phyloP scores from a whole-genome alignment of 1,140 invertebrate genomes.

The Drosophila subpulchrella region DNA sequence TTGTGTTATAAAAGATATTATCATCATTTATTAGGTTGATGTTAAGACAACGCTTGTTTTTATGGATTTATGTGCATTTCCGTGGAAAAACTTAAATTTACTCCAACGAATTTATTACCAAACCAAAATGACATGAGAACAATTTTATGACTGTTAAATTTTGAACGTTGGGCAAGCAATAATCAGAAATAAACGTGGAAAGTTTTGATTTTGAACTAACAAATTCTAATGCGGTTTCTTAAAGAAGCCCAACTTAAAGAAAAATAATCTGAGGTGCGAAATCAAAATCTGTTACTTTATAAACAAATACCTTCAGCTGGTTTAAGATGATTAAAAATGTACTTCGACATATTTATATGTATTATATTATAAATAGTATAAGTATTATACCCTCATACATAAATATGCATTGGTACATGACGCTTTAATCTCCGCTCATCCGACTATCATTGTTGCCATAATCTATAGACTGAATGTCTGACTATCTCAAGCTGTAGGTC shows the following conservation, averaged over 20 bases:
- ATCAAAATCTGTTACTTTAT: background rate
- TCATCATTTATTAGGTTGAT: slow-evolving; percentile 10
- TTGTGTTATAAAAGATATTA: slow-evolving; percentile 19
- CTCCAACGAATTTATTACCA: background rate
- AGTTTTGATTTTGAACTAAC: background rate
- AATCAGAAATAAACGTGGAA: background rate
- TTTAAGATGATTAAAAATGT: background rate
- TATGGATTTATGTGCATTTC: slow-evolving; percentile 6
- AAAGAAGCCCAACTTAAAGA: too few species aligned
- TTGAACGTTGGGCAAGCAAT: too few species aligned
- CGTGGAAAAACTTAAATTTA: background rate
- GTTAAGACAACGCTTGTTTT: background rate
- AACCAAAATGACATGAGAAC: too few species aligned
- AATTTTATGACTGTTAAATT: too few species aligned
- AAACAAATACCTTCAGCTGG: background rate
- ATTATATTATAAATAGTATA: too few species aligned
- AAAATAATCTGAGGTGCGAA: background rate
- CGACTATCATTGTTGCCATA: slow-evolving; percentile 1
- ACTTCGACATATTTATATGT: too few species aligned
- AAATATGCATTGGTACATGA: slow-evolving; percentile 13
- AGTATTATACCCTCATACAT: background rate
- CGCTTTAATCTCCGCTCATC: slow-evolving; percentile 15
- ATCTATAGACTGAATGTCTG: slow-evolving; percentile 49
- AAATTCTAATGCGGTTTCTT: background rate
- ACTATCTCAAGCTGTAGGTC: slow-evolving; percentile 23